phyloP scores from a whole-genome alignment of 2,797 vertebrate species.

The Neosalanx taihuensis region DNA sequence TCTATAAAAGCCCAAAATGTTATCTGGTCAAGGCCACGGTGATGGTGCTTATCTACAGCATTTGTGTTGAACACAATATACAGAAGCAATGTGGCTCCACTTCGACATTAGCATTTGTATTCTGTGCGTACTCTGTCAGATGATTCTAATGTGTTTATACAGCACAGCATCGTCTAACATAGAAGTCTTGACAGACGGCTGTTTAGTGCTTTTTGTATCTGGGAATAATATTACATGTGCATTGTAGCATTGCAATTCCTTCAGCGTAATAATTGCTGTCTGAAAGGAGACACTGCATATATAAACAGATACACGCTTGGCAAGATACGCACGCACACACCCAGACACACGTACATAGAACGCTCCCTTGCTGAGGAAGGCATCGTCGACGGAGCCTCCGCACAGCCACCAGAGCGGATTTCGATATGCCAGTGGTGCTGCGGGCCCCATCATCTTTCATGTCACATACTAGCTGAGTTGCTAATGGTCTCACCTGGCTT shows the following conservation, averaged over 20 bases:
- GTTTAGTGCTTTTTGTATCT: too few species aligned
- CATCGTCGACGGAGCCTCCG: not conserved
- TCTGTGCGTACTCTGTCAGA: not conserved
- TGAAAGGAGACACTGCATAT: constrained; percentile 24
- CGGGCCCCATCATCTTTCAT: constrained; percentile 15
- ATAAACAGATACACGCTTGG: constrained; percentile 7
- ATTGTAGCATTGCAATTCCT: constrained; percentile 27
- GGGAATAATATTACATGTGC: too few species aligned
- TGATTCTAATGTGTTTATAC: not conserved
- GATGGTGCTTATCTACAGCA: not conserved
- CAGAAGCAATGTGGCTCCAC: not conserved
- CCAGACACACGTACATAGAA: not conserved
- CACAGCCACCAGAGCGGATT: not conserved
- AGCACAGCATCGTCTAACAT: too few species aligned
- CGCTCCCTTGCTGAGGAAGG: not conserved
- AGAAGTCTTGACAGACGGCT: too few species aligned
- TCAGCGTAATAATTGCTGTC: constrained; percentile 20
- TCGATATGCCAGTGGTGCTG: not conserved
- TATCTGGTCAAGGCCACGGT: not conserved
- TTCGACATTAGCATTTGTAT: not conserved
- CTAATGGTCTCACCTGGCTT: constrained; percentile 15
- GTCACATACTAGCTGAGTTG: constrained; percentile 11
- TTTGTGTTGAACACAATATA: not conserved
- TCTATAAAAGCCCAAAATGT: not conserved
- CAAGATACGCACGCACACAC: not conserved